Base-by-base conservation (phyloP, 2,888 invertebrate species). In the Galerucella calmariensis region DNA sequence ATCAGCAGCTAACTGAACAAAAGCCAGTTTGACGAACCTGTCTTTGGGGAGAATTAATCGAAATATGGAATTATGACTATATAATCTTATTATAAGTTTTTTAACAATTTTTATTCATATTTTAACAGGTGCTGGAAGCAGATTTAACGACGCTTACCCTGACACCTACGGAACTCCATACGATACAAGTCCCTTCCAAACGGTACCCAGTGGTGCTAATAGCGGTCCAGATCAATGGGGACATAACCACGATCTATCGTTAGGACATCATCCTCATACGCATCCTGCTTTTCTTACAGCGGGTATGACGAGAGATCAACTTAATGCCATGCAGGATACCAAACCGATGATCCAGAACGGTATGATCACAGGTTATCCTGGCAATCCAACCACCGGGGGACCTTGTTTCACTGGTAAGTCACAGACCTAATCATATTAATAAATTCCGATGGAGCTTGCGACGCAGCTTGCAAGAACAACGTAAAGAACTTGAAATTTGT, bases 121-220 rank as follows among this genome's bases (percentile, higher is more conserved):
- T 58, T 48, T 58, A 83, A 83, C 77, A 86, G 86, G 84, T 79
- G 73, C 89, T 85, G 86, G 88, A 65, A 86, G 88, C 56, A 85
- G 90, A 77, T 90, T 89, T 82, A 86, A 89, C 84, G 89, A 91
- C 73, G 88, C 88, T 51, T 91, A 91, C 82, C 88, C 88, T 61
- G 89, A 89, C 78, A 86, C 87, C 68, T 91, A 86, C 87, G 89
- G 87, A 58, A 86, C 90, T 61, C 90, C 91, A 53, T 93, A 92
- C 85, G 92, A 93, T 83, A 88, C 91, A 69, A 88, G 91, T 76
- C 91, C 93, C 77, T 95, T 94, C 86, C 94, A 94, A 86, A 92
- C 94, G 74, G 94, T 95, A 85, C 74, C 86, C 83, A 77, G 86
- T 77, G 87, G 85, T 63, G 83, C 84, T 41, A 87, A 87, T 76